Evolutionary conservation across 1,140 invertebrate genomes (phyloP), one percentile per base, ranked within the genome.

Genomic region (Apocrypta bakeri): DNA sequence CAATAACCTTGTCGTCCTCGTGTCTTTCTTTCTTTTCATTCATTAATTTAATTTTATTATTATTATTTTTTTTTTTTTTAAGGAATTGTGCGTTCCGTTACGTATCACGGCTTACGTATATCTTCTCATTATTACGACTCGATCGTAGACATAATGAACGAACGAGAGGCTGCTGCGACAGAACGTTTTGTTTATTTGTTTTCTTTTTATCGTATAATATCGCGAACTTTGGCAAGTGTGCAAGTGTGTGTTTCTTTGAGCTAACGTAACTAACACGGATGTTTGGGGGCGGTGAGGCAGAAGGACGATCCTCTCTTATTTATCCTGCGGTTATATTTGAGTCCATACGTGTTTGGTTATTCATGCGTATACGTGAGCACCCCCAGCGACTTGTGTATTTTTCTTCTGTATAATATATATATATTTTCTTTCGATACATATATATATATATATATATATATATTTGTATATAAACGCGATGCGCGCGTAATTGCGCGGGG

Each of bases 81-180:
- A 78, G 63, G 61, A 83, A 73, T 83, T 83, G 81, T 79, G 81
- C 76, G 69, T 83, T 74, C 71, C 75, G 76, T 83, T 79, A 83
- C 69, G 81, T 79, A 79, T 79, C 69, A 64, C 75, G 33, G 69
- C 33, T 79, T 74, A 63, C 56, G 73, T 73, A 73, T 83, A 68
- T 66, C 31, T 40, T 42, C 31, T 63, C 29, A 21, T 24, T 72
- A 42, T 27, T 0, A 7, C 33, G 2, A 68, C 27, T 69, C 27
- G 42, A 14, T 25, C 61, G 1, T 4, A 7, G 63, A 25, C 6
- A 31, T 14, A 2, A 3, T 4, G 27, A 27, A 29, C 11, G n/a
- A 11, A 7, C 64, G 27, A 9, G 3, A 2, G 33, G 9, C 42
- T 48, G 29, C 29, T 6, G 17, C 14, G 48, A 68, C 29, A 68